Conservation (phyloP, 2,797 vertebrate genomes). For the Gorsachius magnificus region DNA sequence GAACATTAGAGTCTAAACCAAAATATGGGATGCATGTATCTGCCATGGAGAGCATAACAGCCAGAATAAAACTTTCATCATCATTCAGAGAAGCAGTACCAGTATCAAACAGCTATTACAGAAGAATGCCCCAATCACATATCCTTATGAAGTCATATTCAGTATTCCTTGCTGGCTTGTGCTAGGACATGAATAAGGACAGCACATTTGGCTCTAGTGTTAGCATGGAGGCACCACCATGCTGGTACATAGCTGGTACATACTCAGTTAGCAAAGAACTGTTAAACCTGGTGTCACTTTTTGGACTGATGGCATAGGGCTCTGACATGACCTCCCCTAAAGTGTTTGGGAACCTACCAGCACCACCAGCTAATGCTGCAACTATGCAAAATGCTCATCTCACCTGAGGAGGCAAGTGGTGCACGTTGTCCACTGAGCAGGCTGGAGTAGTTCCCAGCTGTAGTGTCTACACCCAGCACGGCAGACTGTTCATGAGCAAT, state of each 20-base stretch:
- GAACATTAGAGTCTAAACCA: background rate
- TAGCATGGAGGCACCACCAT: fast-evolving
- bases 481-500: background rate
- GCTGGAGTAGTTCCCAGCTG: background rate
- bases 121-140: background rate
- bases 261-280: background rate
- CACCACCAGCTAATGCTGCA: background rate
- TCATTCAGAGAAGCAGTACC: background rate
- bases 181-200: background rate
- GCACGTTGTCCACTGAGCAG: background rate
- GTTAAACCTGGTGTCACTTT: background rate
- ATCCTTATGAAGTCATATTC: background rate
- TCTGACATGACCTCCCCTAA: background rate
- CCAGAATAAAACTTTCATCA: background rate
- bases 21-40: background rate
- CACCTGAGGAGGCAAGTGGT: conserved; percentile 30
- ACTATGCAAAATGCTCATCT: background rate
- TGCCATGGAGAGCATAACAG: background rate
- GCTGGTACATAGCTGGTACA: background rate
- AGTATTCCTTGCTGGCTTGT: background rate
- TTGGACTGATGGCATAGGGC: background rate
- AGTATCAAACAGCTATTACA: background rate
- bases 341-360: background rate
- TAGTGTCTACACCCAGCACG: background rate
- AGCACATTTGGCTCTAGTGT: background rate